A percentile compares a stretch with the other conserved stretches of the same genome.
Conservation (phyloP, 2,113 vertebrate species). For the Hydropotes inermis region DNA sequence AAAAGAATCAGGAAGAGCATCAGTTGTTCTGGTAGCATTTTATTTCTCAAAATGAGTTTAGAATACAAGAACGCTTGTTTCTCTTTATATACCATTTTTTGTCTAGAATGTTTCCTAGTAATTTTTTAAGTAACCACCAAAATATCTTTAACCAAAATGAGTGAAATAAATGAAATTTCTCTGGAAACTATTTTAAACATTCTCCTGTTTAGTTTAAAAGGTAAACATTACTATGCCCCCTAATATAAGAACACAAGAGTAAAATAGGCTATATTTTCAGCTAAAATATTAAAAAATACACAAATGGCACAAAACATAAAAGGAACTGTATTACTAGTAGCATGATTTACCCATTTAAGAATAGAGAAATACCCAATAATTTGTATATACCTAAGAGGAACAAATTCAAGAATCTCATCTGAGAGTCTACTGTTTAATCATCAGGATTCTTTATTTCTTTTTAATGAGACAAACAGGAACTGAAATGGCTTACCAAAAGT, state of each 20-base stretch:
- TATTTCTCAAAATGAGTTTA: slow-evolving; percentile 14
- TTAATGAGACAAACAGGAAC: not conserved
- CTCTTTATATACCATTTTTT: not conserved
- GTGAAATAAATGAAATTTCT: slow-evolving; percentile 45
- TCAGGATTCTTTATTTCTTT: slow-evolving; percentile 21
- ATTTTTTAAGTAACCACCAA: slow-evolving; percentile 30
- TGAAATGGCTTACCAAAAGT: slow-evolving; percentile 38
- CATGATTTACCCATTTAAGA: slow-evolving; percentile 29
- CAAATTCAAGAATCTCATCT: not conserved
- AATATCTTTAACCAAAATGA: slow-evolving; percentile 70
- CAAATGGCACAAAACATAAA: slow-evolving; percentile 33
- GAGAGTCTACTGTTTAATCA: not conserved
- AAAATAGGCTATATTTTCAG: not conserved
- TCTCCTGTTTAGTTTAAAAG: slow-evolving; percentile 14
- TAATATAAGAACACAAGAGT: not conserved
- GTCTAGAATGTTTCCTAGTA: slow-evolving; percentile 13
- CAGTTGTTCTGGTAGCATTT: not conserved
- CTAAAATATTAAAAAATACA: slow-evolving; percentile 30
- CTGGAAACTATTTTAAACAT: slow-evolving; percentile 34
- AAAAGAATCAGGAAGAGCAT: not conserved
- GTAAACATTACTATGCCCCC: not conserved
- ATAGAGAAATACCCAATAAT: not conserved
- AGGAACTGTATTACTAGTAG: not conserved
- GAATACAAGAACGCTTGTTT: not conserved
- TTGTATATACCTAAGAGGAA: slow-evolving; percentile 29